Base-by-base conservation (phyloP, 2,797 vertebrate genomes). In the Synaphobranchus kaupii region DNA sequence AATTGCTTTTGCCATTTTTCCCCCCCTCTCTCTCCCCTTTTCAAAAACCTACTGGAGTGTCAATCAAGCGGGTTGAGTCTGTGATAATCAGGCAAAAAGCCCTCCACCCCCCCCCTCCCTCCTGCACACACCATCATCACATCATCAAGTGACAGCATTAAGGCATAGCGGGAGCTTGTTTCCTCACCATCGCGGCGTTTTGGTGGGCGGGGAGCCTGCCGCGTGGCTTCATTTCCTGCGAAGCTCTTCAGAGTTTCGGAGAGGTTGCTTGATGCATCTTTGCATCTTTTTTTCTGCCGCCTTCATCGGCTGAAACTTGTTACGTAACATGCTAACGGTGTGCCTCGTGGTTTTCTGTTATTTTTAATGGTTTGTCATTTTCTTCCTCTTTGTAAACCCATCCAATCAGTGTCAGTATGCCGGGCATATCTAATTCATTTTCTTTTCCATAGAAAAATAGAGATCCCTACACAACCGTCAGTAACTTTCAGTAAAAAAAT, bases 61-160 rank as follows among this genome's bases (percentile, higher is more conserved):
- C 96, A 96, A 96, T 96, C 95, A 96, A 86, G 20, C 86, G 85
- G 86, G 47, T 91, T 91, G 91, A 92, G 94, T 94, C 93, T 92
- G 92, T 91, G 92, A 94, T 92, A 92, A 96, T 95, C 91, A 94
- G 91, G 89, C 95, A 93, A 96, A 95, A 93, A 92, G 94, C 92
- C 93, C 95, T 25, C 15, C 7, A 60, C 39, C 50, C 50, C 63
- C 28, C 4, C 17, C 63, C 31, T 4, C 73, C 15, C 73, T 13
- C 73, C 34, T 13, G 1, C 17, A 1, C 73, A 91, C 89, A 90
- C 84, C 92, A 90, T 91, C 91, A 90, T 88, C 84, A 95, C 92
- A 90, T 91, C 91, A 90, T 88, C 84, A 95, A 94, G 94, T 89
- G 89, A 93, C 91, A 94, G 93, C 91, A 91, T 56, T 90, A 92